Percentiles rank a stretch among this genome's conserved stretches.
Conservation (phyloP, 2,888 invertebrate genomes). For the Tortricodes alternella region DNA sequence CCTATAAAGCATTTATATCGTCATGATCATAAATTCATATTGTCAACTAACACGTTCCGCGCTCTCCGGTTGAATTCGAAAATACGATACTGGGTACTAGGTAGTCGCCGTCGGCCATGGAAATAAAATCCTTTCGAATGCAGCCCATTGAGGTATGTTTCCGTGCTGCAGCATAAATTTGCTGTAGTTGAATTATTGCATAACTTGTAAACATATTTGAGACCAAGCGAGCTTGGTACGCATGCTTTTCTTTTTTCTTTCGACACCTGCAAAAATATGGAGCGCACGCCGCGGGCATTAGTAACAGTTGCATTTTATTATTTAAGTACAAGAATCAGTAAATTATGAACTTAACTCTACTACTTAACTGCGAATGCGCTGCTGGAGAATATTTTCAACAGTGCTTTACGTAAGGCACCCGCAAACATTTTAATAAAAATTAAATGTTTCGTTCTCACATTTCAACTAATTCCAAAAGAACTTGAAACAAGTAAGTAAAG, state of each 20-base stretch:
- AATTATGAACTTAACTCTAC: constrained; percentile 13
- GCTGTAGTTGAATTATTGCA: constrained; percentile 78
- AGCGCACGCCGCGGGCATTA: constrained; percentile 39
- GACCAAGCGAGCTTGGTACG: constrained; percentile 58
- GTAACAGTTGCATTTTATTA: constrained; percentile 26
- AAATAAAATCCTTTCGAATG: constrained; percentile 80
- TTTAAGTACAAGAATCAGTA: constrained; percentile 4
- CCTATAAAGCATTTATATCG: constrained; percentile 70
- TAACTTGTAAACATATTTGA: constrained; percentile 79
- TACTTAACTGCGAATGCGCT: constrained; percentile 2
- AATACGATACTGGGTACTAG: constrained; percentile 53
- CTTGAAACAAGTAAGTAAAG: too few species aligned
- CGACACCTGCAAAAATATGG: constrained; percentile 41
- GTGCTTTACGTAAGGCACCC: background rate
- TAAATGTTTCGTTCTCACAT: background rate
- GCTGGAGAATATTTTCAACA: constrained; percentile 1
- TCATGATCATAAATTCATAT: constrained; percentile 76
- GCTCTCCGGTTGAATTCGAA: constrained; percentile 66
- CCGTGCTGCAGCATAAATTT: constrained; percentile 78
- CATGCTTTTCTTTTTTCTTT: constrained; percentile 42
- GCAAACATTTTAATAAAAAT: background rate
- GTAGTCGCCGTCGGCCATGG: constrained; percentile 61
- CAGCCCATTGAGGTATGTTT: constrained; percentile 76
- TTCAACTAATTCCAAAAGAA: too few species aligned
- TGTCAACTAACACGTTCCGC: constrained; percentile 69